Conservation (phyloP, 2,113 vertebrate genomes). For the Rissa tridactyla region DNA sequence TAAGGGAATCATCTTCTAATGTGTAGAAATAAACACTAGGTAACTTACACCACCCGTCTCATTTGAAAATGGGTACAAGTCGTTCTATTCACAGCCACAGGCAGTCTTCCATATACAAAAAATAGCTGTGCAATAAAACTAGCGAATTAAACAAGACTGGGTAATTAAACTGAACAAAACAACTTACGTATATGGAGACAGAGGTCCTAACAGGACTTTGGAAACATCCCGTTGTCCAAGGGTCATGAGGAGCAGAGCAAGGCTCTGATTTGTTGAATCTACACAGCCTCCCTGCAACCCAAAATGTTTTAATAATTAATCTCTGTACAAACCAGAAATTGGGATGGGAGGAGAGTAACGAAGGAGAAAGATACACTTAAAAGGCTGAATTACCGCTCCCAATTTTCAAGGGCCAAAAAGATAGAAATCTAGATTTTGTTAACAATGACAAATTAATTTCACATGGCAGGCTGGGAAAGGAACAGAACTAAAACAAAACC, state of each 20-base stretch:
- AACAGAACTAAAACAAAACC: neutral
- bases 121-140: neutral
- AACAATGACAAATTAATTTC: neutral
- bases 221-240: conserved; percentile 97
- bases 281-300: conserved; percentile 91
- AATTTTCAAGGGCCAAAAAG: neutral
- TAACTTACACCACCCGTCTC: neutral
- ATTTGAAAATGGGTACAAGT: neutral
- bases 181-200: conserved; percentile 96
- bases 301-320: conserved; percentile 70
- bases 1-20: neutral
- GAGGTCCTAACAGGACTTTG: conserved; percentile 91
- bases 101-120: neutral
- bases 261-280: conserved; percentile 94
- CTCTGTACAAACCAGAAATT: conserved; percentile 50
- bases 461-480: neutral
- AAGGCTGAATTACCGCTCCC: neutral
- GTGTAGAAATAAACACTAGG: neutral
- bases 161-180: neutral
- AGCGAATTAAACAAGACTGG: neutral
- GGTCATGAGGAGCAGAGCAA: conserved; percentile 92
- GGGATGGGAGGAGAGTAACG: neutral
- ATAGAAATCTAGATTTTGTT: conserved; percentile 20
- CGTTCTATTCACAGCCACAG: neutral
- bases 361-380: neutral